phyloP scores from a whole-genome alignment of 2,888 invertebrate species.

The Nomada lathburiana region DNA sequence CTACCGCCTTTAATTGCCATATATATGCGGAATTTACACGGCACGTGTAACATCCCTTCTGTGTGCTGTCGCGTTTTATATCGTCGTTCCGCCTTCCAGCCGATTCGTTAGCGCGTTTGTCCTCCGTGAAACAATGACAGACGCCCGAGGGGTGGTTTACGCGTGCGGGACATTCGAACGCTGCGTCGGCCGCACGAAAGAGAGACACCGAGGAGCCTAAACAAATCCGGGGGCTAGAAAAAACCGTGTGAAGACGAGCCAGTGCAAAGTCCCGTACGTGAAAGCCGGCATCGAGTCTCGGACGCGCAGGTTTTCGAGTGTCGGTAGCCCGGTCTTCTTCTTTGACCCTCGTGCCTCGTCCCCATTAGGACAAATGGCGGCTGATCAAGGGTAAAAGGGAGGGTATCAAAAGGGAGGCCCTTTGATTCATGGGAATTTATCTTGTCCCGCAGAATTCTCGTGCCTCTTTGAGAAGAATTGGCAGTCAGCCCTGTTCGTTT shows the following conservation, averaged over 20 bases:
- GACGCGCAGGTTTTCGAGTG: slow-evolving; percentile 50
- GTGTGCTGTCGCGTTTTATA: slow-evolving; percentile 21
- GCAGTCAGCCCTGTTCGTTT: slow-evolving; percentile 9
- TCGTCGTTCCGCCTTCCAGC: slow-evolving; percentile 20
- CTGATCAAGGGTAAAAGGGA: slow-evolving; percentile 23
- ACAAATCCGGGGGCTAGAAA: slow-evolving; percentile 50
- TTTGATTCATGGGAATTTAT: slow-evolving; percentile 65
- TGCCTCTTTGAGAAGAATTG: slow-evolving; percentile 29
- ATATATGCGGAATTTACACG: slow-evolving; percentile 44
- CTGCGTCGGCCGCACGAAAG: background rate
- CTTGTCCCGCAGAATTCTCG: slow-evolving; percentile 46
- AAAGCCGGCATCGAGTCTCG: slow-evolving; percentile 54
- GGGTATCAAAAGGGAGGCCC: slow-evolving; percentile 20
- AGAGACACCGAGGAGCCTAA: slow-evolving; percentile 14
- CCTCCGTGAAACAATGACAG: slow-evolving; percentile 46
- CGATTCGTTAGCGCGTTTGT: slow-evolving; percentile 54
- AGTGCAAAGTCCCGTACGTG: slow-evolving; percentile 65
- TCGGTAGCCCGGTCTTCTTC: slow-evolving; percentile 37
- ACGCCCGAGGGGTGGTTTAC: background rate
- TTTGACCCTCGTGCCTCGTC: slow-evolving; percentile 45
- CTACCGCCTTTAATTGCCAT: slow-evolving; percentile 52
- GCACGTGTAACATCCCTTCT: background rate
- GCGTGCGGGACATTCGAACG: slow-evolving; percentile 24
- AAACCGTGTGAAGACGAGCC: slow-evolving; percentile 66
- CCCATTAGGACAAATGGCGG: slow-evolving; percentile 45